Percentiles rank a stretch among this genome's conserved stretches.
Conservation (phyloP, 2,888 invertebrate genomes). For the Microchrysa polita region DNA sequence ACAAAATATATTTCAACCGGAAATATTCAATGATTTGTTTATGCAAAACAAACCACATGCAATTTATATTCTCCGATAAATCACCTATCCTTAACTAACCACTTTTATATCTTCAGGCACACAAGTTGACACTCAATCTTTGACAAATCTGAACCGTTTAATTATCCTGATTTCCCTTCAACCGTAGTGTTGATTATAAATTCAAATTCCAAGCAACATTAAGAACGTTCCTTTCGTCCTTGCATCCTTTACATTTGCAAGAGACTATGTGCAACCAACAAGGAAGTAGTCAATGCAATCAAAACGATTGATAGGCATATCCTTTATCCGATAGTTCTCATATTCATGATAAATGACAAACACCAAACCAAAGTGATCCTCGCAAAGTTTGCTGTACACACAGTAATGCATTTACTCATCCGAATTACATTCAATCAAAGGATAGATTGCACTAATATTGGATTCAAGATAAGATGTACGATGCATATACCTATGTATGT, state of each 20-base stretch:
- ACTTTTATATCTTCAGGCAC: background rate
- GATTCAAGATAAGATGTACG: constrained; percentile 18
- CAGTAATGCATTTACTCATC: constrained; percentile 37
- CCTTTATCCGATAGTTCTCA: constrained; percentile 24
- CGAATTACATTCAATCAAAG: constrained; percentile 32
- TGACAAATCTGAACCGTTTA: constrained; percentile 40
- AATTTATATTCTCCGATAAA: constrained; percentile 23
- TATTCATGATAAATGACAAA: constrained; percentile 16
- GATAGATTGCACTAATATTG: constrained; percentile 40
- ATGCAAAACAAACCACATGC: background rate
- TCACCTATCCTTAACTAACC: background rate
- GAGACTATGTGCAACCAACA: background rate
- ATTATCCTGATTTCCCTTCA: constrained; percentile 40
- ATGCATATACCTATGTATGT: too few relatives aligned
- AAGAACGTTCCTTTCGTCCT: too few relatives aligned
- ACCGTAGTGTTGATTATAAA: constrained; percentile 37
- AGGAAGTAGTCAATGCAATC: constrained; percentile 19
- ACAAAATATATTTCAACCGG: too few relatives aligned
- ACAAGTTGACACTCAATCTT: background rate
- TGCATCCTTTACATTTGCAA: too few relatives aligned
- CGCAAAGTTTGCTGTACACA: background rate
- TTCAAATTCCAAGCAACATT: constrained; percentile 30
- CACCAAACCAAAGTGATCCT: background rate
- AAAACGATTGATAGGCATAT: constrained; percentile 42
- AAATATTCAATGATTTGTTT: too few relatives aligned